A percentile compares a stretch with the other conserved stretches of the same genome.
phyloP scores from a whole-genome alignment of 2,888 invertebrate genomes.

The Drosophila nigricruria region DNA sequence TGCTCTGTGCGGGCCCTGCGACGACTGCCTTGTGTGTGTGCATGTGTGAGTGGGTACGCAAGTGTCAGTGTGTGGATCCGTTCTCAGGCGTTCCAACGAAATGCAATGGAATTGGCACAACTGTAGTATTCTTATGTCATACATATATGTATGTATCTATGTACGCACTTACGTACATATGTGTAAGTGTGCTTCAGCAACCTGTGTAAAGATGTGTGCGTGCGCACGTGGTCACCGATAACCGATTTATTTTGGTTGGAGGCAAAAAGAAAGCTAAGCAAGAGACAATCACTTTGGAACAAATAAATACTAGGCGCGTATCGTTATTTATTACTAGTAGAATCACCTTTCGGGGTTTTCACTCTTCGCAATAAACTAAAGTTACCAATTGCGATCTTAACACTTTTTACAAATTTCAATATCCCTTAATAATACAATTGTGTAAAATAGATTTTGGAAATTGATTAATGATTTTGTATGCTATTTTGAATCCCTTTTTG shows the following conservation, averaged over 20 bases:
- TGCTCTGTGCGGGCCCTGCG: slow-evolving; percentile 36
- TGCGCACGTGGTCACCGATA: slow-evolving; percentile 46
- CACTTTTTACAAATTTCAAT: neutral
- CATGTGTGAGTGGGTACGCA: slow-evolving; percentile 11
- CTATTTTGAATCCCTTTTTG: neutral
- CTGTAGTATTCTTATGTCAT: slow-evolving; percentile 41
- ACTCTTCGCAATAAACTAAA: neutral
- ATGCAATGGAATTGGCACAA: slow-evolving; percentile 47
- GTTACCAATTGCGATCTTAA: neutral
- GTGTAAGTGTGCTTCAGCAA: neutral
- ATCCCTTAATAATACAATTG: no score
- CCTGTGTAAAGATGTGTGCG: slow-evolving; percentile 33
- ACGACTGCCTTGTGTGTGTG: slow-evolving; percentile 24
- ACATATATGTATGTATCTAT: slow-evolving; percentile 5
- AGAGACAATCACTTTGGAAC: neutral
- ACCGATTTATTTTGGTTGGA: slow-evolving; percentile 22
- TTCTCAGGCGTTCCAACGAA: slow-evolving; percentile 41
- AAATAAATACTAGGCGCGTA: neutral
- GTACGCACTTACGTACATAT: neutral
- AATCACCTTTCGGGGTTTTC: neutral
- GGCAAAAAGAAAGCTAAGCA: neutral
- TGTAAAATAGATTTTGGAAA: rapidly evolving
- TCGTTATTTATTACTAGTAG: neutral
- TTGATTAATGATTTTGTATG: neutral
- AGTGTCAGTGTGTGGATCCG: slow-evolving; percentile 13